Evolutionary conservation across 2,888 invertebrate genomes (phyloP).

Genomic region (Apodemia mormo): DNA sequence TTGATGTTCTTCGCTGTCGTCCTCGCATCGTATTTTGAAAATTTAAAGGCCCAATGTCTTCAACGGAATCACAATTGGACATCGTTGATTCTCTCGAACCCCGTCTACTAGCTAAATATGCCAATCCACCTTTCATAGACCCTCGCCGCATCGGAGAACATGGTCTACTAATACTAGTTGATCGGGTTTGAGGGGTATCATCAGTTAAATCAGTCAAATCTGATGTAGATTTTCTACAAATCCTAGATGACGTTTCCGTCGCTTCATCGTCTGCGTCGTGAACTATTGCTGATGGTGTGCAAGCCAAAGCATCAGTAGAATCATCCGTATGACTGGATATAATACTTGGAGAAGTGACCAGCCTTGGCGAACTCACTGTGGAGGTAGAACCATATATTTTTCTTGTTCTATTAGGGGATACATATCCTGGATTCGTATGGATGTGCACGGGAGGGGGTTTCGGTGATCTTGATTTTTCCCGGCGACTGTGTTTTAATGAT

Average conservation of each 20-base stretch:
- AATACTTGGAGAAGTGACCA: slow-evolving; percentile 72
- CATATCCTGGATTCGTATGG: slow-evolving; percentile 83
- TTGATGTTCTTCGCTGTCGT: slow-evolving; percentile 90
- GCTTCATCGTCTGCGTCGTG: slow-evolving; percentile 74
- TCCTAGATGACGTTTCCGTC: slow-evolving; percentile 68
- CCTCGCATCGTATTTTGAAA: slow-evolving; percentile 90
- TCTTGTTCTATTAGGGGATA: slow-evolving; percentile 73
- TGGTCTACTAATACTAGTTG: slow-evolving; percentile 83
- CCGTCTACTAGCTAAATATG: slow-evolving; percentile 92
- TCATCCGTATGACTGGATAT: slow-evolving; percentile 76
- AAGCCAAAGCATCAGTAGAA: slow-evolving; percentile 67
- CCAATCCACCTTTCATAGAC: slow-evolving; percentile 85
- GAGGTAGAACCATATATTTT: slow-evolving; percentile 71
- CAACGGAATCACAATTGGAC: slow-evolving; percentile 84
- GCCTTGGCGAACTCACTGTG: slow-evolving; percentile 68
- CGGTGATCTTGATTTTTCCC: slow-evolving; percentile 72
- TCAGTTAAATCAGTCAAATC: slow-evolving; percentile 85
- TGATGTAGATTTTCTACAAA: slow-evolving; percentile 88
- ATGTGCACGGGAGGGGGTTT: slow-evolving; percentile 81
- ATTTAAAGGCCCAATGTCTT: slow-evolving; percentile 90
- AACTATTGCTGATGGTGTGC: slow-evolving; percentile 64
- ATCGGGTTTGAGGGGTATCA: slow-evolving; percentile 81
- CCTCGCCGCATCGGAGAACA: slow-evolving; percentile 86
- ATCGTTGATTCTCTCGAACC: slow-evolving; percentile 90
- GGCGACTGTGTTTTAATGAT: slow-evolving; percentile 67